Percentiles rank a stretch among this genome's conserved stretches.
Evolutionary conservation across 2,797 vertebrate species (phyloP).

Genomic region (Thaleichthys pacificus): DNA sequence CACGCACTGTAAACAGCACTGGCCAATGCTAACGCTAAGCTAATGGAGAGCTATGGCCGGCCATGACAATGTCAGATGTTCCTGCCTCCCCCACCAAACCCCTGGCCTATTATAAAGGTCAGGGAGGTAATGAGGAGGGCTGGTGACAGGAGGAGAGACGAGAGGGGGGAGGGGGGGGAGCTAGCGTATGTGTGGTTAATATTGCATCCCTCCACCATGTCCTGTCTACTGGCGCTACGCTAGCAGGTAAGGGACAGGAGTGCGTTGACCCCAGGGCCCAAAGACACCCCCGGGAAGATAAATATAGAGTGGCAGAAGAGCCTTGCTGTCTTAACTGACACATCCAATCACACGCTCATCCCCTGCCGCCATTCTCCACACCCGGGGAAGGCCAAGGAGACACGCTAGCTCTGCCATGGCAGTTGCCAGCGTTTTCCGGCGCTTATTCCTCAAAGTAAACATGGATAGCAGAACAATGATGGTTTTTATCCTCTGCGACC

Average conservation of each 20-base stretch:
- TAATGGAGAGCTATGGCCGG: background rate
- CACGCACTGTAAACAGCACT: slow-evolving; percentile 27
- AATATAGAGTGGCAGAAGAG: slow-evolving; percentile 64
- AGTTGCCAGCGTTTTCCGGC: slow-evolving; percentile 24
- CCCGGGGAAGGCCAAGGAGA: slow-evolving; percentile 42
- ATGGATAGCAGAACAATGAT: slow-evolving; percentile 44
- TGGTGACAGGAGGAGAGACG: slow-evolving; percentile 14
- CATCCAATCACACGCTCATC: slow-evolving; percentile 64
- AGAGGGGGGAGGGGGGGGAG: slow-evolving; percentile 10
- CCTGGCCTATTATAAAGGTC: slow-evolving; percentile 6
- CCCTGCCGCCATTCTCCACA: slow-evolving; percentile 44
- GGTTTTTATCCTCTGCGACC: slow-evolving; percentile 45
- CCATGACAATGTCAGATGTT: background rate
- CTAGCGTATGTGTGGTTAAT: slow-evolving; percentile 54
- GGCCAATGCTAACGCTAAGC: slow-evolving; percentile 10
- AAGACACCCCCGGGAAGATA: slow-evolving; percentile 62
- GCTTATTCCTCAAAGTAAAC: slow-evolving; percentile 52
- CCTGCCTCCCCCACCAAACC: background rate
- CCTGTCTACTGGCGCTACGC: slow-evolving; percentile 49
- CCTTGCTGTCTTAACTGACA: slow-evolving; percentile 67
- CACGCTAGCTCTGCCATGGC: slow-evolving; percentile 30
- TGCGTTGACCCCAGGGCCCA: slow-evolving; percentile 62
- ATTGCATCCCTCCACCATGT: slow-evolving; percentile 55
- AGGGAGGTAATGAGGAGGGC: slow-evolving; percentile 10
- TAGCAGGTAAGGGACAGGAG: slow-evolving; percentile 64